Base-by-base conservation (phyloP, 1,140 invertebrate genomes). In the Anoplolepis gracilipes region DNA sequence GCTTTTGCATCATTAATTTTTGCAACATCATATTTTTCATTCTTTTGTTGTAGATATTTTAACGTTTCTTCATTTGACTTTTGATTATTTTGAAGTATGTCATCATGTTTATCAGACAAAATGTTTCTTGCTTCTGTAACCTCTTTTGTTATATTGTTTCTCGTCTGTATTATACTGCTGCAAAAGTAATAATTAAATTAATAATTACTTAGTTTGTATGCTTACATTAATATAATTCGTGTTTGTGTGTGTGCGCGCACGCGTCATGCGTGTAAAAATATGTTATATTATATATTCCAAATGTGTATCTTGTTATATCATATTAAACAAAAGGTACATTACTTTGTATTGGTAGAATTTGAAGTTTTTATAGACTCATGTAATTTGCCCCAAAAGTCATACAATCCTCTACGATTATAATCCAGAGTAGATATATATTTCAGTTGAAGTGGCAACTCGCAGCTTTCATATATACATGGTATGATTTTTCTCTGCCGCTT, bases 321-420 rank as follows among this genome's bases (percentile, higher is more conserved):
- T 61, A 30, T 30, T 39, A 8, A 13, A 28, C 8, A 59, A 22
- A 30, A 36, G 3, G 39, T 49, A 49, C 8, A 8, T 42, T 73
- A 59, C 2, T 59, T 84, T 33, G 8, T 30, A 49, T 10, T 70
- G 33, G 19, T 25, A 33, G 28, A 42, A 75, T 30, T 84, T 22
- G 64, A 22, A 77, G 86, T 86, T 85, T 87, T 77, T 25, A 96
- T 90, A 10, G 96, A 96, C 39, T 95, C 91, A 49, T 93, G 91
- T 53, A 97, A 91, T 89, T 95, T 96, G 36, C 95, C 95, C 96
- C 96, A 97, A 90, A 97, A 97, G 91, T 96, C 96, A 85, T 94
- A 97, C 25, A 96, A 91, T 10, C 94, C 95, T 28, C 93, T 93
- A 77, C 94, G 93, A 70, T 93, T 94, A 86, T 96, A 97, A 88